Percentiles rank a stretch among this genome's conserved stretches.
These are phyloP conservation scores for Dicranocentrus wangi DNA, from an alignment of 2,888 invertebrate species.

Conservation along the genomic window DNA sequence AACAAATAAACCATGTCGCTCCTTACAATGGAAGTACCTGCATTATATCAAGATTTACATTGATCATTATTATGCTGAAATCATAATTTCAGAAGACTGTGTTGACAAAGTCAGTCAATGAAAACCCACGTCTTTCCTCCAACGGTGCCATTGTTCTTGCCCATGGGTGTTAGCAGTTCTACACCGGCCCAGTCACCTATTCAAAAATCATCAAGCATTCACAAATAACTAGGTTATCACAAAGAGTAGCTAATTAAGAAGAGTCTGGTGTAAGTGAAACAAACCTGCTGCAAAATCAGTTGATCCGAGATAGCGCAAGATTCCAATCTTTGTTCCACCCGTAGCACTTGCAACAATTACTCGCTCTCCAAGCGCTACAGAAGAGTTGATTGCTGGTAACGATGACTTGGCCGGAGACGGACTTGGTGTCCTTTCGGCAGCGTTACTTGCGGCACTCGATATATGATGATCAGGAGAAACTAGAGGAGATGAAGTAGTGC, in stretches of 20 bases:
- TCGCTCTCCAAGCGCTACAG: constrained; percentile 88
- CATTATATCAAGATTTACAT: too few relatives aligned
- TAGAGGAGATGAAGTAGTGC: constrained; percentile 28
- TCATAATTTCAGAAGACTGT: too few relatives aligned
- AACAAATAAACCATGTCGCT: constrained; percentile 94
- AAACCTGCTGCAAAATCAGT: constrained; percentile 86
- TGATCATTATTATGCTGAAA: background rate
- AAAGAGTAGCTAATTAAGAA: too few relatives aligned
- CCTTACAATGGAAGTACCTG: constrained; percentile 95
- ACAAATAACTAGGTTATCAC: background rate
- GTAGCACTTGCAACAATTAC: constrained; percentile 89
- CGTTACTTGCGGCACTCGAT: constrained; percentile 26
- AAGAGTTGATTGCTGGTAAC: background rate
- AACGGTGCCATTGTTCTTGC: constrained; percentile 97
- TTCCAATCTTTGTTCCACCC: constrained; percentile 92
- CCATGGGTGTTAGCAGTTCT: constrained; percentile 92
- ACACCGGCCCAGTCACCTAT: constrained; percentile 96
- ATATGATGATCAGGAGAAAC: constrained; percentile 38
- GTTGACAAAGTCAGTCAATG: background rate
- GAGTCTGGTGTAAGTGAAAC: background rate
- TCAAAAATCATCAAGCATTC: background rate
- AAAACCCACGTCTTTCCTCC: constrained; percentile 81
- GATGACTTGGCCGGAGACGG: constrained; percentile 17
- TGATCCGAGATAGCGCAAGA: constrained; percentile 87
- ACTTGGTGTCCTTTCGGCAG: constrained; percentile 47